Conservation (phyloP, 2,797 vertebrate species). For the Tympanoctomys barrerae region DNA sequence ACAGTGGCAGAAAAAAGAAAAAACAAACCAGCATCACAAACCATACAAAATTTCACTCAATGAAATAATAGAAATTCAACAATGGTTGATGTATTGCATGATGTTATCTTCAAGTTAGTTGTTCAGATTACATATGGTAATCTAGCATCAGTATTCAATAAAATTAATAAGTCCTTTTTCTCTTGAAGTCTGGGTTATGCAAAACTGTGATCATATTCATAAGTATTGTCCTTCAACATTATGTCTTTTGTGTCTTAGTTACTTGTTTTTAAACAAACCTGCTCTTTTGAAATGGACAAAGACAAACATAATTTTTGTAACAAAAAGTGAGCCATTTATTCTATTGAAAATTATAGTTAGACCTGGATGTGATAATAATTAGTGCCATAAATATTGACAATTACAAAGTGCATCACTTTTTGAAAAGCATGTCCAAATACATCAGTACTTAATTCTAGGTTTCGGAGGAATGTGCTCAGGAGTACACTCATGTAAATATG, state of each 20-base stretch:
- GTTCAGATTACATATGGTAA: too few species aligned
- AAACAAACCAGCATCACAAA: too few species aligned
- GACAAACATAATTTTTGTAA: background rate
- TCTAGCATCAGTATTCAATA: background rate
- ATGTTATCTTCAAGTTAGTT: too few species aligned
- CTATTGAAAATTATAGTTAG: background rate
- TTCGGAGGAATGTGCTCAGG: background rate
- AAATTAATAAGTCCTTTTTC: too few species aligned
- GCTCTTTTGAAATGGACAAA: background rate
- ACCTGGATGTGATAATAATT: background rate
- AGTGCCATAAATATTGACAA: background rate
- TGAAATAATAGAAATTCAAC: too few species aligned
- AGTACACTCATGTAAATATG: background rate
- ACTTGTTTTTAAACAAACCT: background rate
- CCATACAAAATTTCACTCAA: too few species aligned
- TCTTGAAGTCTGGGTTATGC: background rate
- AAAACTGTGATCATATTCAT: background rate
- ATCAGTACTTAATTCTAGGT: background rate
- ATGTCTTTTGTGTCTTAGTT: background rate
- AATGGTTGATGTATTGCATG: too few species aligned
- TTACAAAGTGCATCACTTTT: background rate
- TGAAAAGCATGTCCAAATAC: background rate
- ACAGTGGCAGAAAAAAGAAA: too few species aligned
- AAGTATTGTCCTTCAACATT: background rate
- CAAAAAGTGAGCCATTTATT: background rate